These are phyloP conservation scores for Rhamnusium bicolor DNA, from an alignment of 2,888 invertebrate genomes.

Conservation along the genomic window DNA sequence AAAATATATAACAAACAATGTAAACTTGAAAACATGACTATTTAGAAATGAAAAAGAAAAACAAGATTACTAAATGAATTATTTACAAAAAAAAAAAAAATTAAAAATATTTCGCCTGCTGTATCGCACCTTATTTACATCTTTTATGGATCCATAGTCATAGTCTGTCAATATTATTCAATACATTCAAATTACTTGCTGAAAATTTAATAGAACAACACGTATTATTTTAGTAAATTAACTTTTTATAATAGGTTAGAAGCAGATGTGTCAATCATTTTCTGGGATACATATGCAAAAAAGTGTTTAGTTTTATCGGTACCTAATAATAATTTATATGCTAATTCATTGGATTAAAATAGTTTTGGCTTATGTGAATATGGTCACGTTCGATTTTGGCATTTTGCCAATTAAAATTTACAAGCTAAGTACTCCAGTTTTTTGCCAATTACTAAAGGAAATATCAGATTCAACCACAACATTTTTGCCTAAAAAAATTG, in stretches of 20 bases:
- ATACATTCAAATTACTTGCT: not conserved
- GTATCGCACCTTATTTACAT: not conserved
- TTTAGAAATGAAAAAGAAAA: not conserved
- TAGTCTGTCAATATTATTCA: not conserved
- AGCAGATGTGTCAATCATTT: not conserved
- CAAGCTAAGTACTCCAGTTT: not conserved
- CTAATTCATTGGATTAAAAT: not conserved
- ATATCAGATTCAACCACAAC: not conserved
- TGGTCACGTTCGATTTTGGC: not conserved
- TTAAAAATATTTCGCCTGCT: not conserved
- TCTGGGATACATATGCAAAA: not conserved
- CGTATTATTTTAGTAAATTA: not conserved
- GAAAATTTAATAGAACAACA: not conserved
- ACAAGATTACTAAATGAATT: not conserved
- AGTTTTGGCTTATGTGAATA: not conserved
- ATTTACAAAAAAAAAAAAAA: not conserved
- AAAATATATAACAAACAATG: not conserved
- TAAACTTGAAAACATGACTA: not conserved
- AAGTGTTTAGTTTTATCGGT: not conserved
- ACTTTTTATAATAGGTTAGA: not conserved
- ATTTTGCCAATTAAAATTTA: conserved; percentile 13
- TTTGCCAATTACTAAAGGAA: not conserved
- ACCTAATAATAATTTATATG: not conserved
- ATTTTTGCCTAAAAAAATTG: not conserved
- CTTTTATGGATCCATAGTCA: not conserved